Percentiles rank a stretch among this genome's conserved stretches.
phyloP scores from a whole-genome alignment of 1,140 invertebrate genomes.

The Scaptodrosophila lebanonensis region DNA sequence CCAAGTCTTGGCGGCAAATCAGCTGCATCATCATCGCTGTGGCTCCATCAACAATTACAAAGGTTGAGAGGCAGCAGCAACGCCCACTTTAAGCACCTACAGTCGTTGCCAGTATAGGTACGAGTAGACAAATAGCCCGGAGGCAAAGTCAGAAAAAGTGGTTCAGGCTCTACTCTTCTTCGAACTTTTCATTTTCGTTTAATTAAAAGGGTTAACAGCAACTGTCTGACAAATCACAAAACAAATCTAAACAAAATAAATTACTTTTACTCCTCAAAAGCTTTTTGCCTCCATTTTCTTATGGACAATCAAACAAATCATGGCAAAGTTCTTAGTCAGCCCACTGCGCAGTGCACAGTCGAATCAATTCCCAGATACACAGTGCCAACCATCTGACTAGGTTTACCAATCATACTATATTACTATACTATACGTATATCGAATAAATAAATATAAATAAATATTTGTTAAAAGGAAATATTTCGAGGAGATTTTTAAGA shows the following conservation, averaged over 20 bases:
- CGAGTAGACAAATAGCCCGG: slow-evolving; percentile 49
- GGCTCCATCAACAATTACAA: slow-evolving; percentile 54
- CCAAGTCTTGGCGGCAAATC: slow-evolving; percentile 29
- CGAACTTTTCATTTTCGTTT: slow-evolving; percentile 29
- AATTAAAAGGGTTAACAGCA: slow-evolving; percentile 59
- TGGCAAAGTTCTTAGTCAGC: slow-evolving; percentile 30
- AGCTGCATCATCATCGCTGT: slow-evolving; percentile 59
- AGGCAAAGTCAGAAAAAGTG: slow-evolving; percentile 27
- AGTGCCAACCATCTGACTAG: too few relatives aligned
- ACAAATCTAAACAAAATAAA: slow-evolving; percentile 65
- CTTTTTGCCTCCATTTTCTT: slow-evolving; percentile 25
- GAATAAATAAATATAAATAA: too few relatives aligned
- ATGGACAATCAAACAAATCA: slow-evolving; percentile 47
- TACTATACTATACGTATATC: too few relatives aligned
- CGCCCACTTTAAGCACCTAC: slow-evolving; percentile 68
- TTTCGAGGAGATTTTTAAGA: too few relatives aligned
- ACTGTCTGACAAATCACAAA: slow-evolving; percentile 48
- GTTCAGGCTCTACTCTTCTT: slow-evolving; percentile 11
- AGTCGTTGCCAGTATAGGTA: slow-evolving; percentile 46
- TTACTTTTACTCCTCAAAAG: slow-evolving; percentile 61
- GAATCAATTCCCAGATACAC: too few relatives aligned
- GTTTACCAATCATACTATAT: too few relatives aligned
- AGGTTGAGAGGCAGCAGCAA: slow-evolving; percentile 23
- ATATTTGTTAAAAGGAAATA: too few relatives aligned
- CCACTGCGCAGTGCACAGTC: not conserved